These are phyloP conservation scores for Isaurus tuberculatus DNA, from an alignment of 92 coral and sea anemone species.

Conservation along the genomic window DNA sequence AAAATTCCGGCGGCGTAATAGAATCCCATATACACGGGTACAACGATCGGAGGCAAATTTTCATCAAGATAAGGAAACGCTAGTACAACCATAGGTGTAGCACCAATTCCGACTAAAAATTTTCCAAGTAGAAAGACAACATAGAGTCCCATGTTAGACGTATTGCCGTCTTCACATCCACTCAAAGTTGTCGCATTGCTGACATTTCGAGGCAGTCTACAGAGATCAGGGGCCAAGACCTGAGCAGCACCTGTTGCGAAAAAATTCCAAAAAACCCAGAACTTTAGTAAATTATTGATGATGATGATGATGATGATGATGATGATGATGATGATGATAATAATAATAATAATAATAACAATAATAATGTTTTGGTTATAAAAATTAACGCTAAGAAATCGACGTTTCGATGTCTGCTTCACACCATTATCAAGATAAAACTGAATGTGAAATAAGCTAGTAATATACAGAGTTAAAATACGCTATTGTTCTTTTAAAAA, in stretches of 20 bases:
- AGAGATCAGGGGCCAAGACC: constrained; percentile 12
- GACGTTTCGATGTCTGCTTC: too few relatives aligned
- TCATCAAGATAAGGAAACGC: constrained; percentile 78
- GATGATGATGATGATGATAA: too few relatives aligned
- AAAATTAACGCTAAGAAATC: too few relatives aligned
- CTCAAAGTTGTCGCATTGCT: constrained; percentile 11
- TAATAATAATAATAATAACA: too few relatives aligned
- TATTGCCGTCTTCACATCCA: constrained; percentile 11
- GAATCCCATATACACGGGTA: constrained; percentile 78
- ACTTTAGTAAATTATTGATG: too few relatives aligned
- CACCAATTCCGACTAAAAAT: constrained; percentile 67
- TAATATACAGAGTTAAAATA: too few relatives aligned
- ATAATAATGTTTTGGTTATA: too few relatives aligned
- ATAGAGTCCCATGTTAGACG: constrained; percentile 55
- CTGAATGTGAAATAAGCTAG: too few relatives aligned
- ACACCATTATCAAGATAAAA: too few relatives aligned
- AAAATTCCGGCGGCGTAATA: constrained; percentile 59
- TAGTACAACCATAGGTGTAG: constrained; percentile 68
- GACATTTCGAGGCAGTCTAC: constrained; percentile 12
- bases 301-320: too few relatives aligned
- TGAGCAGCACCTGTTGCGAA: constrained; percentile 34
- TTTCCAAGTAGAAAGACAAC: constrained; percentile 68
- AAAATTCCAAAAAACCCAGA: background rate
- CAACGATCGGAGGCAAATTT: constrained; percentile 61
- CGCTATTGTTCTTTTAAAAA: too few relatives aligned